These are phyloP conservation scores for Eupithecia dodoneata DNA, from an alignment of 2,888 invertebrate genomes.

Conservation along the genomic window DNA sequence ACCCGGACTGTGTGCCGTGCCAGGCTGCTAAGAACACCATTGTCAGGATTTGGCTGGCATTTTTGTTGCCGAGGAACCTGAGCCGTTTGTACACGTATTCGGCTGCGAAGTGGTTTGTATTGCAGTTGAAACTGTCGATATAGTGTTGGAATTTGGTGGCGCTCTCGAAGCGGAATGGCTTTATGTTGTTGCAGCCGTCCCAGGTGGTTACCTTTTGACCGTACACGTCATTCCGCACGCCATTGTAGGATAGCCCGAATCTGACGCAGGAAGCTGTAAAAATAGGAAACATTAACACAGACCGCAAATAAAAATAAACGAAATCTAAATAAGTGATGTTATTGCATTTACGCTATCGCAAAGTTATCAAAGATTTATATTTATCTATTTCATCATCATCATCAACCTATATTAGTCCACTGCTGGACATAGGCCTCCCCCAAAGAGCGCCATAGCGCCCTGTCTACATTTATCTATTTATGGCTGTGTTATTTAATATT, in stretches of 20 bases:
- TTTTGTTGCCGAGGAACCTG: slow-evolving; percentile 93
- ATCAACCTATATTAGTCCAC: too few relatives aligned
- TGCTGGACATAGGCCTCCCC: too few relatives aligned
- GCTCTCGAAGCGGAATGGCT: slow-evolving; percentile 91
- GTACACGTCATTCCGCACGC: slow-evolving; percentile 84
- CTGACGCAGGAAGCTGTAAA: slow-evolving; percentile 77
- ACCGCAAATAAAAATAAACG: neutral
- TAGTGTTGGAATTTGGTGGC: slow-evolving; percentile 94
- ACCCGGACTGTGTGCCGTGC: slow-evolving; percentile 98
- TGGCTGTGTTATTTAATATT: too few relatives aligned
- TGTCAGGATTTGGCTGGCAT: slow-evolving; percentile 91
- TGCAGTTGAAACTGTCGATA: slow-evolving; percentile 96
- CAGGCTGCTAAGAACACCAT: slow-evolving; percentile 95
- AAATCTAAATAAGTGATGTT: too few relatives aligned
- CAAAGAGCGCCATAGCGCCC: too few relatives aligned
- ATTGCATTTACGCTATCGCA: too few relatives aligned
- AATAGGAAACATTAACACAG: neutral
- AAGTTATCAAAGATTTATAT: too few relatives aligned
- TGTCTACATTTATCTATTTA: too few relatives aligned
- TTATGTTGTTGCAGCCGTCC: slow-evolving; percentile 96
- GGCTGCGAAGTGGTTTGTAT: slow-evolving; percentile 97
- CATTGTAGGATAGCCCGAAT: slow-evolving; percentile 93
- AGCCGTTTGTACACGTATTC: slow-evolving; percentile 97
- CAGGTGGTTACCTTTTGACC: slow-evolving; percentile 79
- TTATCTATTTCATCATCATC: too few relatives aligned